phyloP scores from a whole-genome alignment of 2,113 vertebrate genomes.

The Phrynocephalus versicolor region DNA sequence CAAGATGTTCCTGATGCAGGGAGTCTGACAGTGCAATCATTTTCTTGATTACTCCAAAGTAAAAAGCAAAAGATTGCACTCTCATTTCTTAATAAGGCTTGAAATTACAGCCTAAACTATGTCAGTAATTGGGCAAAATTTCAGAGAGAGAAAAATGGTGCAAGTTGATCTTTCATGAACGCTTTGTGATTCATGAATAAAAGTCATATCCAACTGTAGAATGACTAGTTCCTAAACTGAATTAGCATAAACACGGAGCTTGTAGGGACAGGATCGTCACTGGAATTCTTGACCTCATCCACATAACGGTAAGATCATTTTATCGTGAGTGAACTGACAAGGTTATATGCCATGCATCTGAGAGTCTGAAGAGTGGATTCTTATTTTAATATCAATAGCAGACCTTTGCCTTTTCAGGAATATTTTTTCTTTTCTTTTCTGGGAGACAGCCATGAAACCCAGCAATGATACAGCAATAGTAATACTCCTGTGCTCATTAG shows the following conservation, averaged over 20 bases:
- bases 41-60: background rate
- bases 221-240: background rate
- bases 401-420: slow-evolving; percentile 28
- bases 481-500: slow-evolving; percentile 33
- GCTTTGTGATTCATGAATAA: background rate
- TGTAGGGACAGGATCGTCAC: background rate
- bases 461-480: slow-evolving; percentile 1
- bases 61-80: background rate
- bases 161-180: background rate
- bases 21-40: background rate
- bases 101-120: slow-evolving; percentile 1
- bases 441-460: background rate
- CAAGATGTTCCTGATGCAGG: too few species aligned
- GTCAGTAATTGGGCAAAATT: slow-evolving; percentile 11
- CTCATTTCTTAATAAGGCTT: background rate
- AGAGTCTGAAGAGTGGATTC: slow-evolving; percentile 12
- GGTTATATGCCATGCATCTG: background rate
- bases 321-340: background rate
- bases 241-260: background rate
- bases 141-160: slow-evolving; percentile 6
- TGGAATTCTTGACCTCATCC: background rate
- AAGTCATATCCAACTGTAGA: background rate
- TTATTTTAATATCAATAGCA: background rate
- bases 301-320: background rate
- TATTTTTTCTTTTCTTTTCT: slow-evolving; percentile 24